These are phyloP conservation scores for Spodoptera frugiperda DNA, from an alignment of 1,140 invertebrate species.

Conservation along the genomic window DNA sequence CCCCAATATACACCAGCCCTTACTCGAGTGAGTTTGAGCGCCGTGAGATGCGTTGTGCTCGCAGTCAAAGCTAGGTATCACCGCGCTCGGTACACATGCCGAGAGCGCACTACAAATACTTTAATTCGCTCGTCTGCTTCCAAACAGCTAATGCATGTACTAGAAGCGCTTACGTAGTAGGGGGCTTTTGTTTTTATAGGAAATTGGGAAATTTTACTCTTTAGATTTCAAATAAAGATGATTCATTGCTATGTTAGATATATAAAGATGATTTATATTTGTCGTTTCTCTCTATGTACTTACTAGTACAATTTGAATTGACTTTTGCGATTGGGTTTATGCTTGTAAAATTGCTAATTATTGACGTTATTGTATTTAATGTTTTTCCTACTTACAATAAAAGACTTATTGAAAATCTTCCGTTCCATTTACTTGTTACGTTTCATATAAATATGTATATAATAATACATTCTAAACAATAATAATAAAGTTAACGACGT, in stretches of 20 bases:
- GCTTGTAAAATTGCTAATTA: no score
- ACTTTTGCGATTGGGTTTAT: no score
- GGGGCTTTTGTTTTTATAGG: neutral
- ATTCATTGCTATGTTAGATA: no score
- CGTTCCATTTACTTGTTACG: no score
- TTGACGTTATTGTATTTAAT: no score
- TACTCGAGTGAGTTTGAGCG: slow-evolving; percentile 44
- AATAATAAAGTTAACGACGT: neutral
- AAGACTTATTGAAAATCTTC: no score
- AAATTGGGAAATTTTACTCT: neutral
- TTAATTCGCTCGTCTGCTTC: slow-evolving; percentile 40
- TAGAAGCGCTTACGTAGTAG: neutral
- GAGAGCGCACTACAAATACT: slow-evolving; percentile 48
- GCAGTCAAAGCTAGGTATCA: slow-evolving; percentile 45
- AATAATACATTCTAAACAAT: neutral
- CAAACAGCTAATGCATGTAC: neutral
- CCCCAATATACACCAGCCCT: neutral
- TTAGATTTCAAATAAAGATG: no score
- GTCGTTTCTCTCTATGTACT: no score
- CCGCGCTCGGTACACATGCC: slow-evolving; percentile 11
- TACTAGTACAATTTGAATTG: no score
- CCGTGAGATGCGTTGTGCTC: slow-evolving; percentile 42
- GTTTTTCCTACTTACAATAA: no score
- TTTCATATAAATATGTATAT: neutral
- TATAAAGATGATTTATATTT: no score